phyloP scores from a whole-genome alignment of 2,797 vertebrate species.

The Eidolon dupreanum region DNA sequence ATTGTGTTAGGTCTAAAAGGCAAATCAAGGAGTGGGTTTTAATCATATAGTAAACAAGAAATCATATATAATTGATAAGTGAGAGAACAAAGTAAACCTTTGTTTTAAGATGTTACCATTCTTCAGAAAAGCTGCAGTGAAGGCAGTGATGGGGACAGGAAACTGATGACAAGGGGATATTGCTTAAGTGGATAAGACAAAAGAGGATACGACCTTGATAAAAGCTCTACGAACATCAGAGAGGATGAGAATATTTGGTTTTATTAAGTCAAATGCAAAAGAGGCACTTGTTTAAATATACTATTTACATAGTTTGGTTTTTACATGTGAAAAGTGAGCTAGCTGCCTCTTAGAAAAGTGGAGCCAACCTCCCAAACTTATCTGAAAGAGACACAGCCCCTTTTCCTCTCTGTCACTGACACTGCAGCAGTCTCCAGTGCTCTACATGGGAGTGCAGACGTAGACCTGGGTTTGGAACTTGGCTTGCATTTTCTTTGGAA shows the following conservation, averaged over 20 bases:
- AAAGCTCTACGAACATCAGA: neutral
- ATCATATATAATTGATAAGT: neutral
- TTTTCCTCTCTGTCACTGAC: too few species aligned
- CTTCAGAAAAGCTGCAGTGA: neutral
- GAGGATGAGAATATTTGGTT: neutral
- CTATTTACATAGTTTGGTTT: slow-evolving; percentile 37
- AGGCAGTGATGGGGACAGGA: neutral
- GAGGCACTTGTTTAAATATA: slow-evolving; percentile 47
- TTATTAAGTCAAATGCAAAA: slow-evolving; percentile 57
- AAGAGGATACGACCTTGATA: neutral
- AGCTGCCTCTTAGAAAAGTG: neutral
- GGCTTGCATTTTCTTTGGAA: neutral
- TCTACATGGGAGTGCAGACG: neutral
- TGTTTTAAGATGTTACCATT: neutral
- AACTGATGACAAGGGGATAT: neutral
- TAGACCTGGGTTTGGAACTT: neutral
- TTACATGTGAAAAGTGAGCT: neutral
- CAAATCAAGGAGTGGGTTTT: neutral
- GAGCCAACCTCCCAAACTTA: neutral
- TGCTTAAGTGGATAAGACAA: neutral
- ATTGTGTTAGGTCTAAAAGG: neutral
- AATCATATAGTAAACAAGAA: neutral
- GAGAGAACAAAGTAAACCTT: neutral
- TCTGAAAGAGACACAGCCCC: neutral
- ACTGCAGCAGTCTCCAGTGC: neutral